phyloP scores from a whole-genome alignment of 2,888 invertebrate species.

The Atherix ibis region DNA sequence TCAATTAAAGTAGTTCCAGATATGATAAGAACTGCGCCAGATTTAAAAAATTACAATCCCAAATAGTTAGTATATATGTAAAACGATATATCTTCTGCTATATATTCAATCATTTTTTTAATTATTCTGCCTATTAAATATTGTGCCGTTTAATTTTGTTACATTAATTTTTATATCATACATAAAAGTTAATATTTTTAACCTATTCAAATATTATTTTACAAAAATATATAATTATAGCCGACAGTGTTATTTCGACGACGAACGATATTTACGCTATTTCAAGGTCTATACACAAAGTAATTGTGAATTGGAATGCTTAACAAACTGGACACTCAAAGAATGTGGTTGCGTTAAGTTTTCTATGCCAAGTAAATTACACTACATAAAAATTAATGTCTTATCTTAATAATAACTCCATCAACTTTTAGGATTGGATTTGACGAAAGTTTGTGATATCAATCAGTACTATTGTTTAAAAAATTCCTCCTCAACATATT shows the following conservation, averaged over 20 bases:
- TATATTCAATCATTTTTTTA: no score
- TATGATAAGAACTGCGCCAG: conserved; percentile 62
- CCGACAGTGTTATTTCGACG: conserved; percentile 52
- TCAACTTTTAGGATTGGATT: conserved; percentile 18
- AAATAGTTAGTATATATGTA: no score
- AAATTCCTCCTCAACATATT: conserved; percentile 24
- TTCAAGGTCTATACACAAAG: conserved; percentile 56
- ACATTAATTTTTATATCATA: no score
- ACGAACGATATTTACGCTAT: conserved; percentile 45
- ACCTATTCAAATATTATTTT: conserved; percentile 44
- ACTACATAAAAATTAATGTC: no score
- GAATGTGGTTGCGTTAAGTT: no score
- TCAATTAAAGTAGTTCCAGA: conserved; percentile 56
- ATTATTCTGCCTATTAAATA: no score
- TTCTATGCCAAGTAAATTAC: no score
- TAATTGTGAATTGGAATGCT: conserved; percentile 57
- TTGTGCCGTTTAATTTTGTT: no score
- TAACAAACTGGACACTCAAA: conserved; percentile 46
- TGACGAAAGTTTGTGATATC: conserved; percentile 29
- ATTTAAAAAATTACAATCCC: no score
- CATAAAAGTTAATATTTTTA: no score
- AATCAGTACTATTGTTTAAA: conserved; percentile 25
- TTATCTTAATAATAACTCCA: no score
- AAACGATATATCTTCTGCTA: no score
- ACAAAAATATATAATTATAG: conserved; percentile 35